Evolutionary conservation across 2,888 invertebrate genomes (phyloP).

Genomic region (Troides aeacus): DNA sequence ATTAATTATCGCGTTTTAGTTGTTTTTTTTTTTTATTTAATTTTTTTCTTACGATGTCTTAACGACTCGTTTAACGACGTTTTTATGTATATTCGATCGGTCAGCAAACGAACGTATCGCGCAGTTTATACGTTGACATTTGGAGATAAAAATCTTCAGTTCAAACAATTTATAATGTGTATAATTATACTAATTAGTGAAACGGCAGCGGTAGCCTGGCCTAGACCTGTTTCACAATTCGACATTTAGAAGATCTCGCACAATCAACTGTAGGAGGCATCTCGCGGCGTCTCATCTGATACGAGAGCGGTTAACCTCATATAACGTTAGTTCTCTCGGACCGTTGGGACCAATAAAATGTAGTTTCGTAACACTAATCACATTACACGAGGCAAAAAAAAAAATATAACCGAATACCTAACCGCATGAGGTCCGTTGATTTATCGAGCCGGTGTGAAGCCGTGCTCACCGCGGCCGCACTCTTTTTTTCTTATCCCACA

Average conservation of each 20-base stretch:
- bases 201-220: slow-evolving; percentile 28
- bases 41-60: background rate
- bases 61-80: slow-evolving; percentile 13
- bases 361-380: slow-evolving; percentile 63
- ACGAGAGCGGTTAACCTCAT: slow-evolving; percentile 48
- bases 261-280: slow-evolving; percentile 12
- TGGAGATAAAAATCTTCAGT: slow-evolving; percentile 20
- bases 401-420: slow-evolving; percentile 49
- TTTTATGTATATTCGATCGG: slow-evolving; percentile 22
- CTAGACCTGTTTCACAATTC: slow-evolving; percentile 27
- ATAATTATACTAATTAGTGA: slow-evolving; percentile 31
- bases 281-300: slow-evolving; percentile 30
- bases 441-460: slow-evolving; percentile 33
- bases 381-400: slow-evolving; percentile 45
- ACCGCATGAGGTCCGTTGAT: slow-evolving; percentile 60
- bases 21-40: too few relatives aligned
- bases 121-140: slow-evolving; percentile 23
- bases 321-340: slow-evolving; percentile 32
- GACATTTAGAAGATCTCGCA: slow-evolving; percentile 24
- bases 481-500: slow-evolving; percentile 4
- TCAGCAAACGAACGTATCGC: slow-evolving; percentile 7
- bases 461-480: slow-evolving; percentile 2
- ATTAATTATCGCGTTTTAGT: too few relatives aligned
- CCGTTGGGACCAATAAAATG: slow-evolving; percentile 51
- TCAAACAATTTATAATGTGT: slow-evolving; percentile 3